Conservation (phyloP, 2,797 vertebrate species). For the Anolis apletophallus region DNA sequence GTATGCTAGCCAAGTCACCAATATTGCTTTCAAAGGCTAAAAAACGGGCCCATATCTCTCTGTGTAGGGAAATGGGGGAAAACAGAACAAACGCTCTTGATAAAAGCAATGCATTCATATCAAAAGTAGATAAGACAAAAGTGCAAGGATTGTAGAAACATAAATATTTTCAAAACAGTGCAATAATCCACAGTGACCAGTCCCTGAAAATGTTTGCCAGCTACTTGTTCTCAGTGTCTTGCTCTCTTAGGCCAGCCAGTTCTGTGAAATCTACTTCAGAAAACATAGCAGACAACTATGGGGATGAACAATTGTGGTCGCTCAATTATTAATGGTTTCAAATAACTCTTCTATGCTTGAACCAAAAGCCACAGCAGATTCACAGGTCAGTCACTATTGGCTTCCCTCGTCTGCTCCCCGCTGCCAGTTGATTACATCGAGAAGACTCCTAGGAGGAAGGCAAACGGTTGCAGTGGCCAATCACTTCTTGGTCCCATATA, state of each 20-base stretch:
- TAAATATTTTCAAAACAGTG: neutral
- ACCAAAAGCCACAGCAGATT: neutral
- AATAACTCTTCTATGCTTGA: neutral
- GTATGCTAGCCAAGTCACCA: slow-evolving; percentile 96
- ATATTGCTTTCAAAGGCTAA: slow-evolving; percentile 99
- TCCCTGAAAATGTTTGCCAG: neutral
- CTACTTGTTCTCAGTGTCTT: neutral
- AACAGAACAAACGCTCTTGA: neutral
- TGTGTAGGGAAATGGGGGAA: slow-evolving; percentile 70
- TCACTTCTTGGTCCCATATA: neutral
- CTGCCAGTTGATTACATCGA: neutral
- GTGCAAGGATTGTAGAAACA: neutral
- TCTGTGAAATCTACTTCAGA: neutral
- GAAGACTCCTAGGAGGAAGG: neutral
- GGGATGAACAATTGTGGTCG: too few relatives aligned
- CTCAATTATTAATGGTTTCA: neutral
- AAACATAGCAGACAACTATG: neutral
- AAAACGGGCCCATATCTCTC: slow-evolving; percentile 98
- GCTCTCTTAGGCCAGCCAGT: neutral
- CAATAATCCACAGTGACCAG: neutral
- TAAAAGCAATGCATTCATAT: neutral
- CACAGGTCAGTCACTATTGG: neutral
- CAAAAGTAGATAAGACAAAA: neutral
- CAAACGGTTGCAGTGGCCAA: neutral
- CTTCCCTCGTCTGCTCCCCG: neutral